Base-by-base conservation (phyloP, 2,888 invertebrate species). In the Synanthedon vespiformis region DNA sequence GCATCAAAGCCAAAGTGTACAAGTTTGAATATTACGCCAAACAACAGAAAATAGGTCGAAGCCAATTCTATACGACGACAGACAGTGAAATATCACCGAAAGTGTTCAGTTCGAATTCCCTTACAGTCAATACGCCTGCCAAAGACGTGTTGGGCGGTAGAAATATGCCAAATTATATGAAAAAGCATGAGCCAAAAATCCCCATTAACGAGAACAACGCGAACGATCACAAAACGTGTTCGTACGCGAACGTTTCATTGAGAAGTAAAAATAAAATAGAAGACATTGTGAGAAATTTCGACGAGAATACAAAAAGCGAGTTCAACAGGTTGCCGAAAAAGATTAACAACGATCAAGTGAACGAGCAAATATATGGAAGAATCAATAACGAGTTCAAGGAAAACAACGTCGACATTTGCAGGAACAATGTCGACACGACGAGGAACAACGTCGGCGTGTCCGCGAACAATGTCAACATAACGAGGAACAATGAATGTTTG, bases 71-170 rank as follows among this genome's bases (percentile, higher is more conserved):
- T 61, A 86, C 81, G 47, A 67, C 72, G 49, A 77, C 75, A 52
- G 85, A 84, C 56, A 77, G 78, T 2, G 86, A 86, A 60, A 87
- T 87, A 27, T 87, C 93, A 0, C 95, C 95, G 0, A 95, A 95
- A 82, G 94, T 95, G 0, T 95, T 95, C 62, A 92, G 93, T 18
- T 89, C 94, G 0, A 94, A 94, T 66, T 91, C 92, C 6, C 75
- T 93, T 8, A 94, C 94, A 0, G 93, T 94, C 0, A 95, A 93
- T 61, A 93, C 93, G 4, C 94, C 95, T 0, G 94, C 95, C 0
- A 94, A 92, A 74, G 94, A 94, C 61, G 94, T 95, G 0, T 75
- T 95, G 40, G 94, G 93, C 0, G 90, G 90, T 8, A 90, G 91
- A 66, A 83, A 90, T 0, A 57, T 82, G 3, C 88, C 88, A 16